Evolutionary conservation across 2,797 vertebrate genomes (phyloP).

Genomic region (Cryptoblepharus egeriae): DNA sequence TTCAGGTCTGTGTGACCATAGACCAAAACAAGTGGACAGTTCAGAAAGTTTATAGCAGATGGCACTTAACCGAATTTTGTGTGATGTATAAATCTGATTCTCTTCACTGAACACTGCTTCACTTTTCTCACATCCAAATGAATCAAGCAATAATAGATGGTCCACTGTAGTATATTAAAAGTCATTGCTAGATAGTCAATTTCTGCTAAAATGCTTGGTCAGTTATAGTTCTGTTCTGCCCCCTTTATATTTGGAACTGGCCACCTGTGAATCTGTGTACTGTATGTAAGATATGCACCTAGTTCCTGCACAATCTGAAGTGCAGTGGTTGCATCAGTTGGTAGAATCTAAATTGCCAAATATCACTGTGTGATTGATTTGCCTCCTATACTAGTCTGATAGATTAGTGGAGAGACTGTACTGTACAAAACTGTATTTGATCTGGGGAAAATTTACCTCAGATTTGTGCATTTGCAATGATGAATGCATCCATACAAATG

Average conservation of each 20-base stretch:
- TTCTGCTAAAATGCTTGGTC: conserved; percentile 64
- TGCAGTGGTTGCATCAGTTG: conserved; percentile 43
- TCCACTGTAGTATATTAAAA: conserved; percentile 59
- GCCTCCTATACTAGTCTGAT: conserved; percentile 30
- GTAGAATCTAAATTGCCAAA: conserved; percentile 16
- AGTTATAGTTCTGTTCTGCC: conserved; percentile 61
- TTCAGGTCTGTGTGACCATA: conserved; percentile 65
- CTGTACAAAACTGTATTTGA: conserved; percentile 67
- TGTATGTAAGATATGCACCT: conserved; percentile 33
- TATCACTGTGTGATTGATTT: conserved; percentile 35
- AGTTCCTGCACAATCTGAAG: conserved; percentile 30
- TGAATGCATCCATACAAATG: conserved; percentile 66
- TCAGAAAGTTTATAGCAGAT: conserved; percentile 66
- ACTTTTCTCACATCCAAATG: conserved; percentile 60
- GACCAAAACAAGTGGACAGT: conserved; percentile 66
- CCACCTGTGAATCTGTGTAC: conserved; percentile 49
- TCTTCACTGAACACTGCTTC: conserved; percentile 58
- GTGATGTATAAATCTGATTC: conserved; percentile 30
- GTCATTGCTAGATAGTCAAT: conserved; percentile 62
- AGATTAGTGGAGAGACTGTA: conserved; percentile 52
- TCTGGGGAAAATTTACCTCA: conserved; percentile 75
- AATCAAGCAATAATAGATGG: conserved; percentile 81
- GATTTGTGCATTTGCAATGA: conserved; percentile 75
- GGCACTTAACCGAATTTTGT: not conserved
- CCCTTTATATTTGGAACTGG: conserved; percentile 33